Conservation (phyloP, 2,113 vertebrate species). For the Cyanoramphus novaezelandiae region DNA sequence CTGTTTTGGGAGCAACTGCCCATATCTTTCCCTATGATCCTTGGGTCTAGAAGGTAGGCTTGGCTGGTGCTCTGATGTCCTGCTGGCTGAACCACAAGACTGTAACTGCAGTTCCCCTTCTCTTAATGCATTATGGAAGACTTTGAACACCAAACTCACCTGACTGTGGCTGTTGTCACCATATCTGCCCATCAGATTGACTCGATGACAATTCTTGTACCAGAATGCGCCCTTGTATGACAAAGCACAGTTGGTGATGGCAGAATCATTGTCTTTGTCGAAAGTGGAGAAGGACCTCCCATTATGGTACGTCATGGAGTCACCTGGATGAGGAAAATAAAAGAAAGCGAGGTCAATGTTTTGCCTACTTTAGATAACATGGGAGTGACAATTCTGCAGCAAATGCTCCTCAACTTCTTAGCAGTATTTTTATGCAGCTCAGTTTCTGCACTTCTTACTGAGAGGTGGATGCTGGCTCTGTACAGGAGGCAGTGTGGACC, state of each 20-base stretch:
- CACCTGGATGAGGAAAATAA: slow-evolving; percentile 76
- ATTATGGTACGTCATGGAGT: slow-evolving; percentile 96
- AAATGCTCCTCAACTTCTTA: neutral
- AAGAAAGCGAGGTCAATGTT: neutral
- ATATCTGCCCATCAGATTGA: slow-evolving; percentile 96
- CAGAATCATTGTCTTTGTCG: slow-evolving; percentile 94
- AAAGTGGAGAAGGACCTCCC: slow-evolving; percentile 93
- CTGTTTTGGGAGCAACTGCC: neutral
- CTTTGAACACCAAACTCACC: slow-evolving; percentile 70
- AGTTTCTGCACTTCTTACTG: neutral
- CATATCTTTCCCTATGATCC: accelerated
- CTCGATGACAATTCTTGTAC: slow-evolving; percentile 98
- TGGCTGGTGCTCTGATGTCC: neutral
- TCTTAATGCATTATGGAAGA: neutral
- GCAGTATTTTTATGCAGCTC: neutral
- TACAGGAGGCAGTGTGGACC: neutral
- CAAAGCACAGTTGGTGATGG: slow-evolving; percentile 96
- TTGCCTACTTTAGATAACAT: neutral
- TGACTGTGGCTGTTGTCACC: slow-evolving; percentile 96
- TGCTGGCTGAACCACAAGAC: neutral
- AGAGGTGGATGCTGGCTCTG: neutral
- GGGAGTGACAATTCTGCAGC: neutral
- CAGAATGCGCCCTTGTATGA: slow-evolving; percentile 99
- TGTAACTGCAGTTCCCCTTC: neutral
- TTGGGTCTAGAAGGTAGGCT: neutral